These are phyloP conservation scores for Benitochromis conjunctus DNA, from an alignment of 2,113 vertebrate genomes.

Conservation along the genomic window DNA sequence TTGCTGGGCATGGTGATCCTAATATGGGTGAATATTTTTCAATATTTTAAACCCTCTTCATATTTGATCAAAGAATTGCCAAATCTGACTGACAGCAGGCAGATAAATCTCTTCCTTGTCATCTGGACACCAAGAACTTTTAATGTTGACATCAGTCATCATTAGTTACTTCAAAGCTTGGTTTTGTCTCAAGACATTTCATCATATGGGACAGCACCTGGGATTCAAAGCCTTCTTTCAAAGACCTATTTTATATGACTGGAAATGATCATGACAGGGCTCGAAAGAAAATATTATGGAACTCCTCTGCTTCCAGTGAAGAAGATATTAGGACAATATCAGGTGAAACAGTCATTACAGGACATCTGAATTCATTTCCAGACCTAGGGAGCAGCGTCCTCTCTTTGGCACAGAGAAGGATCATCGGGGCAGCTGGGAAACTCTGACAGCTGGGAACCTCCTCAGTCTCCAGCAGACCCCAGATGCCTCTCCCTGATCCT, in stretches of 20 bases:
- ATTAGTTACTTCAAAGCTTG: not conserved
- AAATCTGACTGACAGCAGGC: not conserved
- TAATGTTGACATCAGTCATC: not conserved
- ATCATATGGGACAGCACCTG: not conserved
- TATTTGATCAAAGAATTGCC: not conserved
- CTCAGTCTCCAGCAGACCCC: conserved; percentile 55
- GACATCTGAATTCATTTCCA: not conserved
- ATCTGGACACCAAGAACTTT: not conserved
- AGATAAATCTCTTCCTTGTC: not conserved
- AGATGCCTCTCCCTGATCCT: conserved; percentile 50
- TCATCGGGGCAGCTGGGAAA: conserved; percentile 59
- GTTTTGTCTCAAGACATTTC: not conserved
- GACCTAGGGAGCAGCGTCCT: conserved; percentile 12
- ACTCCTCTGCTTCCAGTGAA: not conserved
- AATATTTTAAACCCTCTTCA: not conserved
- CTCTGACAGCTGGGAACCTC: conserved; percentile 67
- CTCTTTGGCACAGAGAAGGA: conserved; percentile 39
- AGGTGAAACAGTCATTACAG: not conserved
- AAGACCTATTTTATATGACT: not conserved
- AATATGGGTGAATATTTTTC: not conserved
- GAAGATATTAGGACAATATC: not conserved
- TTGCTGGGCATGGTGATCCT: not conserved
- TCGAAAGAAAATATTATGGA: not conserved
- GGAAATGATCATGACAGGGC: not conserved
- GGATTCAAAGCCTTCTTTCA: not conserved